These are phyloP conservation scores for Loriculus beryllinus DNA, from an alignment of 2,797 vertebrate genomes.

Conservation along the genomic window DNA sequence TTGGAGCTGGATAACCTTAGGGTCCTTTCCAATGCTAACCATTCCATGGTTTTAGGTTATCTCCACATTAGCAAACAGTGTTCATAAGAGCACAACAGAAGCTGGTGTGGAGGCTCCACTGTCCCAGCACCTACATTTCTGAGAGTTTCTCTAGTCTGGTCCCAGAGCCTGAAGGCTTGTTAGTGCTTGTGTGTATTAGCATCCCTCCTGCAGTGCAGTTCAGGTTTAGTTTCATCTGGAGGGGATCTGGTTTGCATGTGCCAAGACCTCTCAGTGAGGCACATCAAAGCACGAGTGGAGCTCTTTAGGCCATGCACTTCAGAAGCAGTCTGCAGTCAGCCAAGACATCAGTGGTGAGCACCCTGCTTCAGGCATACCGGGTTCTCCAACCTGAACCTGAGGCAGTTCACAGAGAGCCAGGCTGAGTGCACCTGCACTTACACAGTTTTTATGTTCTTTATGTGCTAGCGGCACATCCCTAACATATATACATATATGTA, in stretches of 20 bases:
- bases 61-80: neutral
- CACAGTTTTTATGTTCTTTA: neutral
- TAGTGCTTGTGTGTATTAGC: neutral
- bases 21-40: neutral
- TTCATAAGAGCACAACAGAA: neutral
- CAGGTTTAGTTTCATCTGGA: neutral
- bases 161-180: accelerated
- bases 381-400: neutral
- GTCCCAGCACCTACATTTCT: neutral
- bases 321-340: neutral
- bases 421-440: neutral
- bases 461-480: neutral
- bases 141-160: neutral
- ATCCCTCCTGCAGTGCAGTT: neutral
- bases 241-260: neutral
- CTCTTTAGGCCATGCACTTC: slow-evolving; percentile 5
- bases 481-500: accelerated
- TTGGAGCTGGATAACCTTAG: neutral
- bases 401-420: neutral
- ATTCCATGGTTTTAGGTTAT: neutral
- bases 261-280: neutral
- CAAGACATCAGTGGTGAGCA: neutral
- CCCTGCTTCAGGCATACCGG: neutral
- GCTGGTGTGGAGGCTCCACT: neutral
- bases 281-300: neutral